Percentiles rank a stretch among this genome's conserved stretches.
phyloP scores from a whole-genome alignment of 2,797 vertebrate genomes.

The Hippopotamyrus pictus region DNA sequence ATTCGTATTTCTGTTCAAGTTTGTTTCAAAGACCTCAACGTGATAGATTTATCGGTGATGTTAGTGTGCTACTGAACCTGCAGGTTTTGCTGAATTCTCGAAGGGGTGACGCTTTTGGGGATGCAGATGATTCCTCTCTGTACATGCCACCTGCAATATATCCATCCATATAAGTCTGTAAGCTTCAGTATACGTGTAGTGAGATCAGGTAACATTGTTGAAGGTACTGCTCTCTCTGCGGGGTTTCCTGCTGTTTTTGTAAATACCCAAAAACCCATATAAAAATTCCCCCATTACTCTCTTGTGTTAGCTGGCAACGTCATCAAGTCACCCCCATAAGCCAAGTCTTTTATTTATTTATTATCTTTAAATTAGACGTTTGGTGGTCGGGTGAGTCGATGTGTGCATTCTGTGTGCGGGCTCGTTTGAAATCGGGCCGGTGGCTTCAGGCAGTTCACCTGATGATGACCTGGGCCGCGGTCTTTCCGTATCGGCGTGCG shows the following conservation, averaged over 20 bases:
- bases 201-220: not conserved
- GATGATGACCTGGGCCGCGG: slow-evolving; percentile 60
- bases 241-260: not conserved
- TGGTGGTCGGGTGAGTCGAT: not conserved
- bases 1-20: not conserved
- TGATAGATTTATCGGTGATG: not conserved
- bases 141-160: slow-evolving; percentile 57
- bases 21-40: not conserved
- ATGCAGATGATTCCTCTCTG: slow-evolving; percentile 60
- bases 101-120: slow-evolving; percentile 62
- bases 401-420: not conserved
- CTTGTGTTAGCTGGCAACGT: not conserved
- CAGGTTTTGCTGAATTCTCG: slow-evolving; percentile 63
- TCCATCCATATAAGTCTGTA: not conserved
- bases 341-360: not conserved
- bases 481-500: slow-evolving; percentile 48
- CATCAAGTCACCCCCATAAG: not conserved
- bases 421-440: not conserved
- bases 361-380: not conserved
- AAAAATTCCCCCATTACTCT: not conserved
- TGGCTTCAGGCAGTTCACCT: slow-evolving; percentile 39
- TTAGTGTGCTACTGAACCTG: slow-evolving; percentile 26
- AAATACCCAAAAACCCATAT: not conserved
- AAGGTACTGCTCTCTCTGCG: not conserved
- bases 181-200: not conserved